Percentiles rank a stretch among this genome's conserved stretches.
Conservation (phyloP, 2,888 invertebrate species). For the Agriotes lineatus region DNA sequence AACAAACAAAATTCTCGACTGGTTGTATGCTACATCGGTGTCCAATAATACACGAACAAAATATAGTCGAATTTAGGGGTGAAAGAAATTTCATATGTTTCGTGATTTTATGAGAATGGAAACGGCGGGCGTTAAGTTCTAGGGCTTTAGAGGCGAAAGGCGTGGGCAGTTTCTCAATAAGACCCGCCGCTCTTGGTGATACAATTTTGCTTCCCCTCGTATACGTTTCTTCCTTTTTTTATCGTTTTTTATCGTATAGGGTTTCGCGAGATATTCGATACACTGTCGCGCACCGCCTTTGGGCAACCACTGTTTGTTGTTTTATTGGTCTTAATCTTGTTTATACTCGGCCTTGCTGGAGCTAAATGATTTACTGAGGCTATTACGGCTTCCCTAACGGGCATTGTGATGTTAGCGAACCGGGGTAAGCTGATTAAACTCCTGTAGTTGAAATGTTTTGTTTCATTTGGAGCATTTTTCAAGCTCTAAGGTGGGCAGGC, state of each 20-base stretch:
- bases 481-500: slow-evolving; percentile 14
- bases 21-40: too few relatives aligned
- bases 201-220: slow-evolving; percentile 1
- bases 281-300: slow-evolving; percentile 23
- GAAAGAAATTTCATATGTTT: too few relatives aligned
- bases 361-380: slow-evolving; percentile 37
- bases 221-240: slow-evolving; percentile 14
- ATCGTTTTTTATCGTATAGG: slow-evolving; percentile 23
- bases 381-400: slow-evolving; percentile 36
- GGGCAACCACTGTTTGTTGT: slow-evolving; percentile 32
- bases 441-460: slow-evolving; percentile 26
- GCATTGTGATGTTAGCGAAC: slow-evolving; percentile 31
- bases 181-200: neutral
- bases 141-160: neutral
- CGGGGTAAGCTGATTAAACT: slow-evolving; percentile 33
- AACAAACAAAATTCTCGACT: too few relatives aligned
- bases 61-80: too few relatives aligned
- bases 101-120: neutral
- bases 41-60: too few relatives aligned
- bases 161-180: neutral
- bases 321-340: slow-evolving; percentile 37
- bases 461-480: slow-evolving; percentile 25
- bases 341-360: slow-evolving; percentile 31
- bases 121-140: neutral
- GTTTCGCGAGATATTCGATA: slow-evolving; percentile 17